A percentile compares a stretch with the other conserved stretches of the same genome.
These are phyloP conservation scores for Fregata magnificens DNA, from an alignment of 2,113 vertebrate species.

Conservation along the genomic window DNA sequence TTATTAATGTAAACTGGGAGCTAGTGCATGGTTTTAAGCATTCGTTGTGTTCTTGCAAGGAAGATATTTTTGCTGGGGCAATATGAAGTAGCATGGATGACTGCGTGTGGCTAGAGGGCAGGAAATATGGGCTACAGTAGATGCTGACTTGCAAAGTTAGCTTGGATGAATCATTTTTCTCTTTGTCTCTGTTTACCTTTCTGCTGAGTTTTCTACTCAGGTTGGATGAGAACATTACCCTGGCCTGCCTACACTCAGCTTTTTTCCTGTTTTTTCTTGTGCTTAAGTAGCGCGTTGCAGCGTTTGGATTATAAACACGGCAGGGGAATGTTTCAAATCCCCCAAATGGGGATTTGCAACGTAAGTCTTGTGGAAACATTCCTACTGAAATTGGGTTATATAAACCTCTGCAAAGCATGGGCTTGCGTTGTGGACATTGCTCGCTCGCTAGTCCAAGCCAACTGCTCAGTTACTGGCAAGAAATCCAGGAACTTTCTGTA, in stretches of 20 bases:
- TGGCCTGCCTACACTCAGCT: background rate
- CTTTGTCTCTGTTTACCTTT: background rate
- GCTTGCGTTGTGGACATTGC: fast-evolving
- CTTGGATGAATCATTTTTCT: background rate
- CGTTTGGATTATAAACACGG: background rate
- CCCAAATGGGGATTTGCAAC: background rate
- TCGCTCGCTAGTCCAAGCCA: background rate
- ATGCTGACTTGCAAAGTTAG: background rate
- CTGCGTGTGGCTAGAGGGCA: background rate
- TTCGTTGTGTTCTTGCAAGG: background rate
- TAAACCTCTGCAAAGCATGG: background rate
- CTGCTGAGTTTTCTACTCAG: background rate
- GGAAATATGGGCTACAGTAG: background rate
- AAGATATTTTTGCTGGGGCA: background rate
- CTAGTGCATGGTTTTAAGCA: background rate
- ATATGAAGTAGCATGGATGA: background rate
- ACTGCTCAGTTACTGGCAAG: background rate
- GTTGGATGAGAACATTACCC: background rate
- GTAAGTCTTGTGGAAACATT: background rate
- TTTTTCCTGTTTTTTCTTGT: background rate
- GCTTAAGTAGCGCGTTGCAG: background rate
- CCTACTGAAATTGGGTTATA: slow-evolving; percentile 2
- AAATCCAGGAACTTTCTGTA: background rate
- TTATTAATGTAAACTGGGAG: background rate
- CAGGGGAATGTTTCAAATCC: slow-evolving; percentile 47